A percentile compares a stretch with the other conserved stretches of the same genome.
phyloP scores from a whole-genome alignment of 2,797 vertebrate species.

The Schizopygopsis malacanthus region DNA sequence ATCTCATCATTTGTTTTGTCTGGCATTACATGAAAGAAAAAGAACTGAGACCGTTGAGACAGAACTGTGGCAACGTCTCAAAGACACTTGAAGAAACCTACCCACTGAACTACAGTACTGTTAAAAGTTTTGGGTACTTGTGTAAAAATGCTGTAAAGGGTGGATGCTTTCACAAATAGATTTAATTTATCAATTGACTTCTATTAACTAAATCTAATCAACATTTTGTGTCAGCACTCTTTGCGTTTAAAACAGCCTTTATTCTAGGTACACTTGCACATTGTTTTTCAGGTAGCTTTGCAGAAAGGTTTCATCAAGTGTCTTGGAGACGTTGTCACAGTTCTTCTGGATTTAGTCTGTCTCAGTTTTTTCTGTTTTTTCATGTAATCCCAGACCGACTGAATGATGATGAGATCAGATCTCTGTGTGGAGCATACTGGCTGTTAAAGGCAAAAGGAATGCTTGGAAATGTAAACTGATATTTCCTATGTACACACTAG shows the following conservation, averaged over 20 bases:
- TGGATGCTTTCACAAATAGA: too few species aligned
- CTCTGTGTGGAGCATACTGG: not conserved
- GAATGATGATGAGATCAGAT: not conserved
- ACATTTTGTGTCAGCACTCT: not conserved
- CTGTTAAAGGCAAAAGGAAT: not conserved
- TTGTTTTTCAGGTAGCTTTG: too few species aligned
- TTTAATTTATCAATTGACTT: too few species aligned
- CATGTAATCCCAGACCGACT: not conserved
- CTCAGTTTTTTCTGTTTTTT: not conserved
- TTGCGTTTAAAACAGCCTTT: too few species aligned
- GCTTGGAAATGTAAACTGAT: not conserved
- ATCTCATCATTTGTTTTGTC: not conserved
- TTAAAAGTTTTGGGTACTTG: too few species aligned
- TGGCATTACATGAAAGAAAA: not conserved
- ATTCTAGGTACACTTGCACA: too few species aligned
- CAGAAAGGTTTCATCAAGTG: not conserved
- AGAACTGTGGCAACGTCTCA: too few species aligned
- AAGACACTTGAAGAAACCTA: too few species aligned
- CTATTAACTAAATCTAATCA: too few species aligned
- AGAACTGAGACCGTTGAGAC: too few species aligned
- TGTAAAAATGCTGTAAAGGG: too few species aligned
- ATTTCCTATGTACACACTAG: not conserved
- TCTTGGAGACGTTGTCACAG: not conserved
- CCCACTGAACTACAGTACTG: too few species aligned
- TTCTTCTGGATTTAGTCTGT: not conserved